Conservation (phyloP, 2,797 vertebrate genomes). For the Pseudochromis fuscus region DNA sequence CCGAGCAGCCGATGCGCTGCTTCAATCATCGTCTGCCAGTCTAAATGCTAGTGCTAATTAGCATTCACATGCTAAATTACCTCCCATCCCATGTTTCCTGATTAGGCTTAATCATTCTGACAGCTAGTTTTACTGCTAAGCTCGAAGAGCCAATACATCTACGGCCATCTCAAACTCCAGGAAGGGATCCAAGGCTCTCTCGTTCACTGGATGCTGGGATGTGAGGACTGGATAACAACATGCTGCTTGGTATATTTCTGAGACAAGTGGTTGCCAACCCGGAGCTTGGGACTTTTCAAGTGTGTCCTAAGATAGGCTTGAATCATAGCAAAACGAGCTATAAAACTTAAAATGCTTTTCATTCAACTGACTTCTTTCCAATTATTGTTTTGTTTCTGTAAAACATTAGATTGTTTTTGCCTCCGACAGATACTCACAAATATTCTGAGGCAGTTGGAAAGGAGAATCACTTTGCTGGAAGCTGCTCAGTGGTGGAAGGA, state of each 20-base stretch:
- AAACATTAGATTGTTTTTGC: too few relatives aligned
- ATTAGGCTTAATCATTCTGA: slow-evolving; percentile 84
- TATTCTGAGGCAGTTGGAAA: too few relatives aligned
- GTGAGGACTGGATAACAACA: slow-evolving; percentile 13
- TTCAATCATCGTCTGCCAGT: slow-evolving; percentile 82
- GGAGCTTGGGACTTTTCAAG: background rate
- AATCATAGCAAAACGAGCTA: too few relatives aligned
- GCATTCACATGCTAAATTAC: slow-evolving; percentile 87
- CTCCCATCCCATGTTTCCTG: slow-evolving; percentile 85
- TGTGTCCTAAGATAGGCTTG: background rate
- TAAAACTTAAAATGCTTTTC: too few relatives aligned
- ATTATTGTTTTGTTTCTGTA: too few relatives aligned
- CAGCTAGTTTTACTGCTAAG: slow-evolving; percentile 71
- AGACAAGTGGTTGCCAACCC: background rate
- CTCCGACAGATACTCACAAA: too few relatives aligned
- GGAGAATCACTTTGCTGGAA: too few relatives aligned
- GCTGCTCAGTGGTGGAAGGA: too few relatives aligned
- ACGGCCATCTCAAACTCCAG: slow-evolving; percentile 46
- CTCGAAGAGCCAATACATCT: slow-evolving; percentile 53
- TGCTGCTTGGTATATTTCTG: slow-evolving; percentile 5
- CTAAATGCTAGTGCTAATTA: slow-evolving; percentile 87
- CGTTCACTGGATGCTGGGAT: slow-evolving; percentile 19
- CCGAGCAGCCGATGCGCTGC: slow-evolving; percentile 72
- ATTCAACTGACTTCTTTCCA: too few relatives aligned
- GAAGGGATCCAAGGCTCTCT: slow-evolving; percentile 46